phyloP scores from a whole-genome alignment of 2,888 invertebrate genomes.

The Heteromurus nitidus region DNA sequence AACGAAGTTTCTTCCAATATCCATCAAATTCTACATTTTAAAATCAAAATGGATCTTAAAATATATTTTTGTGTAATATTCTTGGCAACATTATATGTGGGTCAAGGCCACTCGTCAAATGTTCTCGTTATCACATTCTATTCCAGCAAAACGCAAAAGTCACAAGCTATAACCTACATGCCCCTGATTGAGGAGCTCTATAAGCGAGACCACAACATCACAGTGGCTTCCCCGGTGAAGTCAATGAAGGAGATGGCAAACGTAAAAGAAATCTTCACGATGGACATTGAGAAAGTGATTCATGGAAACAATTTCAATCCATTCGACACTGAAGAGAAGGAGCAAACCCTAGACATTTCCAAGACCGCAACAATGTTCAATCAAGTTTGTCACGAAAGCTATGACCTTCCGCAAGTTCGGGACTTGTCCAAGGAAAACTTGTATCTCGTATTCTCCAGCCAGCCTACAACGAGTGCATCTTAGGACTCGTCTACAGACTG shows the following conservation, averaged over 20 bases:
- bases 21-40: too few species aligned
- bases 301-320: slow-evolving; percentile 14
- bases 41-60: too few species aligned
- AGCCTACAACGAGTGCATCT: slow-evolving; percentile 74
- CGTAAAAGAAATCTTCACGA: slow-evolving; percentile 70
- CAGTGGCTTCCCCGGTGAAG: slow-evolving; percentile 77
- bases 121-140: slow-evolving; percentile 78
- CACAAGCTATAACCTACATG: slow-evolving; percentile 77
- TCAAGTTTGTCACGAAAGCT: slow-evolving; percentile 48
- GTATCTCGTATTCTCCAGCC: slow-evolving; percentile 74
- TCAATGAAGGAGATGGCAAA: slow-evolving; percentile 76
- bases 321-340: slow-evolving; percentile 53
- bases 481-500: slow-evolving; percentile 72
- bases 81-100: too few species aligned
- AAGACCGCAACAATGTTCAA: slow-evolving; percentile 28
- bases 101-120: too few species aligned
- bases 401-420: slow-evolving; percentile 59
- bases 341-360: slow-evolving; percentile 32
- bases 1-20: too few species aligned
- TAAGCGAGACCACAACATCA: slow-evolving; percentile 78
- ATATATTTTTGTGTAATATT: too few species aligned
- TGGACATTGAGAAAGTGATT: slow-evolving; percentile 35
- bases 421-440: slow-evolving; percentile 65
- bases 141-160: slow-evolving; percentile 77
- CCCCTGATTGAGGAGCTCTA: slow-evolving; percentile 78